phyloP scores from a whole-genome alignment of 2,888 invertebrate species.

The Uropetala carovei region DNA sequence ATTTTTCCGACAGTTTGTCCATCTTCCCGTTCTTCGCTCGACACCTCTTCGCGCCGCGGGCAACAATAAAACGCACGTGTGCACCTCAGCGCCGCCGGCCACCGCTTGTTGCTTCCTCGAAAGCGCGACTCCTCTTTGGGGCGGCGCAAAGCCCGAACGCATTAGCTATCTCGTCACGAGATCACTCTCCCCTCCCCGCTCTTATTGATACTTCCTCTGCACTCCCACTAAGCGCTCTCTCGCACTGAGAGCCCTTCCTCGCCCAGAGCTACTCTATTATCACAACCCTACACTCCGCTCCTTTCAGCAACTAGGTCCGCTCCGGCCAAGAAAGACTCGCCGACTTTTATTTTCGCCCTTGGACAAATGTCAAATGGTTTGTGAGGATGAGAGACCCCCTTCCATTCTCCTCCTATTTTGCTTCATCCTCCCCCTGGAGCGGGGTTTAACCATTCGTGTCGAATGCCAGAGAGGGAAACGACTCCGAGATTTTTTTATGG shows the following conservation, averaged over 20 bases:
- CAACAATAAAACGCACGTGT: neutral
- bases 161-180: constrained; percentile 32
- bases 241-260: constrained; percentile 16
- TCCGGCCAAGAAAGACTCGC: constrained; percentile 27
- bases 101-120: neutral
- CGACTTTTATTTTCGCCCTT: constrained; percentile 32
- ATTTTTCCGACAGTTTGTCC: constrained; percentile 52
- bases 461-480: neutral
- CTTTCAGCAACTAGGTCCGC: constrained; percentile 19
- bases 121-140: neutral
- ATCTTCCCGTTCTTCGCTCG: neutral
- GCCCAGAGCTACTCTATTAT: neutral
- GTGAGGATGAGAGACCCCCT: constrained; percentile 12
- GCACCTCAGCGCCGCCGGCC: neutral
- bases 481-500: neutral
- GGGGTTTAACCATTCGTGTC: neutral
- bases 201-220: constrained; percentile 24
- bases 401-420: neutral
- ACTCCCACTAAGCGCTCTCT: constrained; percentile 6
- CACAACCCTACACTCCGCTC: neutral
- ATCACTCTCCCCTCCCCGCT: neutral
- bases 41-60: neutral
- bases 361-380: constrained; percentile 32
- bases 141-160: neutral
- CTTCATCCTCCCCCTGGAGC: neutral